Percentiles rank a stretch among this genome's conserved stretches.
These are phyloP conservation scores for Girardinichthys multiradiatus DNA, from an alignment of 2,113 vertebrate species.

Conservation along the genomic window DNA sequence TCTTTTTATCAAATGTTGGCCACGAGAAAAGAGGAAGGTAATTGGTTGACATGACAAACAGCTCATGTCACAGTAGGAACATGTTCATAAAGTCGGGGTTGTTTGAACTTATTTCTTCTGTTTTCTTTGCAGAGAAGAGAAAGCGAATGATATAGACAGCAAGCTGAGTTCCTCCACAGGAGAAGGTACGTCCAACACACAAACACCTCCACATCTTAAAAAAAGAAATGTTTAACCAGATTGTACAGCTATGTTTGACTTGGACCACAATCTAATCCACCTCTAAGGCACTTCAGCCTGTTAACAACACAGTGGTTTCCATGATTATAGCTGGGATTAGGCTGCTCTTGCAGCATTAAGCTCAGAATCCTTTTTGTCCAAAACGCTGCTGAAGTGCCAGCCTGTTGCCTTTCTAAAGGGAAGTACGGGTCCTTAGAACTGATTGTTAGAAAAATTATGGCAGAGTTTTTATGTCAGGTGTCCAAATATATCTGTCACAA, in stretches of 20 bases:
- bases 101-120: constrained; percentile 6
- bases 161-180: constrained; percentile 66
- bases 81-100: neutral
- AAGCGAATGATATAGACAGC: constrained; percentile 77
- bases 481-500: too few relatives aligned
- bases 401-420: too few relatives aligned
- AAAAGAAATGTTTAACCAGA: neutral
- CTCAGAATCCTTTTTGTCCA: constrained; percentile 24
- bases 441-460: too few relatives aligned
- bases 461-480: too few relatives aligned
- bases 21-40: constrained; percentile 23
- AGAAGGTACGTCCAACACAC: constrained; percentile 69
- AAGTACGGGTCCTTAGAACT: too few relatives aligned
- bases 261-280: constrained; percentile 21
- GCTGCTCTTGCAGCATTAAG: constrained; percentile 28
- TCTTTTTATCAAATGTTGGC: constrained; percentile 1
- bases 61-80: neutral
- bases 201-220: neutral
- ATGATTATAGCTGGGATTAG: constrained; percentile 51
- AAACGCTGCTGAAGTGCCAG: too few relatives aligned
- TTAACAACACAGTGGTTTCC: constrained; percentile 37
- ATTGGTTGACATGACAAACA: constrained; percentile 8
- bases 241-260: constrained; percentile 16
- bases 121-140: constrained; percentile 67
- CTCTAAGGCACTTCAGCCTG: constrained; percentile 25